Evolutionary conservation across 2,797 vertebrate genomes (phyloP).

Genomic region (Adrianichthys oophorus): DNA sequence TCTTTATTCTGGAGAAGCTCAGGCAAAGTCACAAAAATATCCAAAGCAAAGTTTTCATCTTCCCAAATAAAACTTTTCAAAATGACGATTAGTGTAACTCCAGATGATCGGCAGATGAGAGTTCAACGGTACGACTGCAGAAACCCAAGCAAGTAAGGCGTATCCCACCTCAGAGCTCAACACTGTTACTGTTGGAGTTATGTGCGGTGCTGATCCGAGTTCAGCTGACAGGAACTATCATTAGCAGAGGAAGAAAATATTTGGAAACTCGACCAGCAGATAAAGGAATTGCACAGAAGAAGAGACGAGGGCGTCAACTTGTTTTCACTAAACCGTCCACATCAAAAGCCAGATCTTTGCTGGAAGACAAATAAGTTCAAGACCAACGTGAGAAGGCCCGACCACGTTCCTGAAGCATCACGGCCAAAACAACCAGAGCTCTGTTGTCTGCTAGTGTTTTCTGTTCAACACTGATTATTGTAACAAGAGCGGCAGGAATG

Average conservation of each 20-base stretch:
- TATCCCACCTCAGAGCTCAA: neutral
- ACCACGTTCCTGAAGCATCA: neutral
- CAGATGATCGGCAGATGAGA: no score
- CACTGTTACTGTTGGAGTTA: conserved; percentile 2
- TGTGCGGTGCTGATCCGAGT: neutral
- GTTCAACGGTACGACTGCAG: neutral
- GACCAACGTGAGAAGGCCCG: neutral
- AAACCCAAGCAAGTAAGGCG: neutral
- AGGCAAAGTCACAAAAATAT: no score
- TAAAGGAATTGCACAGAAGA: neutral
- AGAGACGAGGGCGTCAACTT: neutral
- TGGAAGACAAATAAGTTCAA: conserved; percentile 8
- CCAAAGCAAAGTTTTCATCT: no score
- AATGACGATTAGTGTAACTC: no score
- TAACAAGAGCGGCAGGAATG: neutral
- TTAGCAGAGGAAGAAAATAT: conserved; percentile 8
- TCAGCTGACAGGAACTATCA: conserved; percentile 2
- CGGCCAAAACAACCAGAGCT: neutral
- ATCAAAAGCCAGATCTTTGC: conserved; percentile 3
- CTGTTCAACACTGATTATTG: neutral
- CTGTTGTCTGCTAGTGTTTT: neutral
- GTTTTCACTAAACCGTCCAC: conserved; percentile 3
- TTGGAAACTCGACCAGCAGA: neutral
- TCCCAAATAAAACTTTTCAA: no score
- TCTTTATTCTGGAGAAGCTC: no score